Percentiles rank a stretch among this genome's conserved stretches.
These are phyloP conservation scores for Lamellibrachia luymesi DNA, from an alignment of 1,140 invertebrate genomes.

Conservation along the genomic window DNA sequence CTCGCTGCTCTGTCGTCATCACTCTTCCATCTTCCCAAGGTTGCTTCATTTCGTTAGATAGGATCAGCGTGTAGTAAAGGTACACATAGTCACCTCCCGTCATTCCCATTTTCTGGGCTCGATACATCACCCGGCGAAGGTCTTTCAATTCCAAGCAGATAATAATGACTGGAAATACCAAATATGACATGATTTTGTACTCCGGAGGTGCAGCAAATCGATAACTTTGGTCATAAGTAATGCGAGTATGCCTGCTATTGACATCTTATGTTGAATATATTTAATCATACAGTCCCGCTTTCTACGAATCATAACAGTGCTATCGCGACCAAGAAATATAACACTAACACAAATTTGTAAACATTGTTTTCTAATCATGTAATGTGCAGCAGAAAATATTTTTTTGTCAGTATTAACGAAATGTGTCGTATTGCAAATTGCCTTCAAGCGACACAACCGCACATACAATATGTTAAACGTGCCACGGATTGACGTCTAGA, in stretches of 20 bases:
- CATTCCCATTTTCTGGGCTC: background rate
- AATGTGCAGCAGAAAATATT: background rate
- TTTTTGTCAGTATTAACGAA: background rate
- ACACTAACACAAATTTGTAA: background rate
- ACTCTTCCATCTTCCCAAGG: background rate
- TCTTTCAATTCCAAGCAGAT: background rate
- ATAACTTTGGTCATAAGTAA: background rate
- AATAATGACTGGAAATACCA: background rate
- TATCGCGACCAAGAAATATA: too few relatives aligned
- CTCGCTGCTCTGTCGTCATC: background rate
- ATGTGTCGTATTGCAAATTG: background rate
- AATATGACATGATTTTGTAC: background rate
- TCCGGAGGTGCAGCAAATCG: background rate
- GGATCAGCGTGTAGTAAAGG: conserved; percentile 6
- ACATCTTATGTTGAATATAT: too few relatives aligned
- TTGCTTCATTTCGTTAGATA: background rate
- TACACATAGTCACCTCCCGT: background rate
- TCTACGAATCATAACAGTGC: too few relatives aligned
- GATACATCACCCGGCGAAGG: background rate
- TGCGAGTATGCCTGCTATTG: background rate
- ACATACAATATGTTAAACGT: too few relatives aligned
- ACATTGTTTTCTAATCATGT: background rate
- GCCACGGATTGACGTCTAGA: too few relatives aligned
- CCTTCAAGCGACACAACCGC: too few relatives aligned
- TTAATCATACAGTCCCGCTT: too few relatives aligned